Evolutionary conservation across 2,797 vertebrate genomes (phyloP).

Genomic region (Scyliorhinus canicula): DNA sequence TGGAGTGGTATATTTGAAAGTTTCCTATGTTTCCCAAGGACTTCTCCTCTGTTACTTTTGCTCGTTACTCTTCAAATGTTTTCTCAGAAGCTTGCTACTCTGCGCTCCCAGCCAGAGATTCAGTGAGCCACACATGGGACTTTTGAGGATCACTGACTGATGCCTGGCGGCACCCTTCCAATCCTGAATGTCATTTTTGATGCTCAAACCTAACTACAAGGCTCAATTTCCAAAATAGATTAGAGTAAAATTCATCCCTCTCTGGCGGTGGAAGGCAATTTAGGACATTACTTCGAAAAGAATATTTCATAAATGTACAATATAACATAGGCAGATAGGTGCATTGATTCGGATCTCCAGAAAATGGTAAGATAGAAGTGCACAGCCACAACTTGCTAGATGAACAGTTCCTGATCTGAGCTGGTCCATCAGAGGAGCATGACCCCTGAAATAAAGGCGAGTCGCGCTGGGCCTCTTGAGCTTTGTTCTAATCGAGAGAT

Average conservation of each 20-base stretch:
- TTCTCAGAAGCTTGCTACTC: not conserved
- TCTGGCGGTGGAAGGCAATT: too few relatives aligned
- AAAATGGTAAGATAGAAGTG: not conserved
- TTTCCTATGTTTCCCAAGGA: not conserved
- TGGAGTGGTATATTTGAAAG: not conserved
- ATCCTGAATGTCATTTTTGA: not conserved
- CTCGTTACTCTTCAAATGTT: not conserved
- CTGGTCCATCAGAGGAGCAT: not conserved
- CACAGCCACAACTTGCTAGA: not conserved
- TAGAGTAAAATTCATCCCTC: too few relatives aligned
- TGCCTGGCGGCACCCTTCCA: too few relatives aligned
- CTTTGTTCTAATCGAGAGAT: not conserved
- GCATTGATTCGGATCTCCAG: not conserved
- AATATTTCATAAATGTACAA: too few relatives aligned
- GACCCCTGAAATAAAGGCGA: not conserved
- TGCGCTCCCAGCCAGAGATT: not conserved
- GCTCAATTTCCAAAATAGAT: too few relatives aligned
- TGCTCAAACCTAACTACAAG: not conserved
- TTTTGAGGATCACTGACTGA: too few relatives aligned
- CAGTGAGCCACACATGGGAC: not conserved
- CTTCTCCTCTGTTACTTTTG: not conserved
- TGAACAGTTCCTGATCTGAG: not conserved
- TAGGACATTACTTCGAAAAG: too few relatives aligned
- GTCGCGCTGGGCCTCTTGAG: not conserved
- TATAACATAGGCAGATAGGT: not conserved